Base-by-base conservation (phyloP, 2,113 vertebrate species). In the Athene cunicularia region DNA sequence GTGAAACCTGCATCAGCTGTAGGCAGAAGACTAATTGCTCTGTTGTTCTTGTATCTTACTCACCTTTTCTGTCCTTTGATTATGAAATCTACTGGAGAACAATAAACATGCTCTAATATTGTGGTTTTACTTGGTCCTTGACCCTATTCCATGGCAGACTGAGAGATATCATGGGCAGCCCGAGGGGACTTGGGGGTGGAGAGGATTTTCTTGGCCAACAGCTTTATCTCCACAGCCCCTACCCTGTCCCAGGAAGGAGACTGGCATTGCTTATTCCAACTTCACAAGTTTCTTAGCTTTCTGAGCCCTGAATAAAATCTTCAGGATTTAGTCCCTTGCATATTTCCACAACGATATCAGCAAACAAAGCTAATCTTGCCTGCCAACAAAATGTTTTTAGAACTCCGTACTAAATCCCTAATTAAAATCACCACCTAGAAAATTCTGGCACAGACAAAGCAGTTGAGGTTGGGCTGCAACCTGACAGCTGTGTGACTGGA, bases 21-120 rank as follows among this genome's bases (percentile, higher is more conserved):
- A 95, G 80, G 85, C 86, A 91, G 96, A 95, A 96, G 96, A 94
- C 93, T 96, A 96, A 97, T 98, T 95, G 67, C 87, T 95, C 68
- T 80, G 37, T 73, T 95, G 82, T 56, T 95, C 71, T 90, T 86
- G 77, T 64, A 71, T 90, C 90, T 92, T 74, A 43, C 60, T 97
- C 97, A 97, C 96, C 96, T 97, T 97, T 97, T 75, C 53, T 94
- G 95, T 96, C 95, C 88, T 95, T 88, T 96, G 91, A 73, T 91
- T 95, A 88, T 70, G 92, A 95, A 91, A 91, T 53, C 91, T 88
- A 55, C 32, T 6, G 28, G 50, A 93, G 82, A 80, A 88, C 76
- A 74, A 52, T 63, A 64, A 95, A 39, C 47, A 9, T 35, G 63
- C 15, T 84, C 33, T 73, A 35, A 85, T 47, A 52, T 4, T 59